A percentile compares a stretch with the other conserved stretches of the same genome.
Evolutionary conservation across 2,113 vertebrate species (phyloP).

Genomic region (Leiothrix lutea): DNA sequence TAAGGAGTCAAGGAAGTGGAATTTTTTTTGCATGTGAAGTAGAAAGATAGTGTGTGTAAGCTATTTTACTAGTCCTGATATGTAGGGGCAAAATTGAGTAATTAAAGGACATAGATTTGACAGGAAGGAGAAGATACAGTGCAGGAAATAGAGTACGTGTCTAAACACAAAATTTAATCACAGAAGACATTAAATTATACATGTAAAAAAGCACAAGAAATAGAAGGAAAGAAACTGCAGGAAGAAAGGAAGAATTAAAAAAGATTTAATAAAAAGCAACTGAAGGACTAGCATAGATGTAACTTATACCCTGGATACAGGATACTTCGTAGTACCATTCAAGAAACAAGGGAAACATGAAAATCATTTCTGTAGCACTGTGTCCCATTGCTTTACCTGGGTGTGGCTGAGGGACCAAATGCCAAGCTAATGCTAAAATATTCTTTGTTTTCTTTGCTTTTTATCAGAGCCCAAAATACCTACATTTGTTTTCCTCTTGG

Average conservation of each 20-base stretch:
- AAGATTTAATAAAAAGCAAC: background rate
- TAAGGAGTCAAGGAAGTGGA: background rate
- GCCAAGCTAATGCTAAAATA: background rate
- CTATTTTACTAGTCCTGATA: background rate
- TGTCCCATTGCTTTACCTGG: background rate
- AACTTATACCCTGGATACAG: background rate
- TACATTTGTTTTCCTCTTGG: background rate
- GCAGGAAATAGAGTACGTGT: background rate
- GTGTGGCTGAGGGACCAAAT: background rate
- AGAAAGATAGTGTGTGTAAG: background rate
- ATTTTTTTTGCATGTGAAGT: background rate
- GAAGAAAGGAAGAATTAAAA: background rate
- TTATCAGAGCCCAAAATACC: background rate
- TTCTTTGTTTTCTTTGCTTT: background rate
- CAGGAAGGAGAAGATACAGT: background rate
- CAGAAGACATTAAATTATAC: background rate
- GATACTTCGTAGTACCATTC: background rate
- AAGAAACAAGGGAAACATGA: accelerated
- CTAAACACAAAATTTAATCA: background rate
- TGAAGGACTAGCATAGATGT: background rate
- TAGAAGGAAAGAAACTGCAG: background rate
- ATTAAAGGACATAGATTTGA: background rate
- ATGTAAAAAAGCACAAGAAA: background rate
- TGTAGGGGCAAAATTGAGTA: background rate
- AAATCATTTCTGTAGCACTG: background rate